A percentile compares a stretch with the other conserved stretches of the same genome.
phyloP scores from a whole-genome alignment of 2,797 vertebrate species.

The Rhyacichthys aspro region DNA sequence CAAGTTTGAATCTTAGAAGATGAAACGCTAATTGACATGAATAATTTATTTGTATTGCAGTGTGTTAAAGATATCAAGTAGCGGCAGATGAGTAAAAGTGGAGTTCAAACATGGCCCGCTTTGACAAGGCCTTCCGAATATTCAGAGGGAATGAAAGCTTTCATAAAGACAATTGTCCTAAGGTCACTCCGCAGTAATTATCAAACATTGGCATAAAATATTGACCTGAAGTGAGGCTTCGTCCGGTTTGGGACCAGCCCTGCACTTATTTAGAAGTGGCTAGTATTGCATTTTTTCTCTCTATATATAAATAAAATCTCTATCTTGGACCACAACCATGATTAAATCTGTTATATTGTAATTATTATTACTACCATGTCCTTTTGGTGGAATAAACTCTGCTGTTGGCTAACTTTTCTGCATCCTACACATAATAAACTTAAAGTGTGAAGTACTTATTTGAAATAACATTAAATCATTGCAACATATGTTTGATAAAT shows the following conservation, averaged over 20 bases:
- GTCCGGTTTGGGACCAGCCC: not conserved
- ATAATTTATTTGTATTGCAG: conserved; percentile 84
- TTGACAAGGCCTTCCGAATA: conserved; percentile 58
- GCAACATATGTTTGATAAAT: too few species aligned
- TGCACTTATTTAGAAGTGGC: too few species aligned
- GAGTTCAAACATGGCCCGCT: conserved; percentile 74
- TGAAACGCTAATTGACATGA: conserved; percentile 91
- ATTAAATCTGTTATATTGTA: too few species aligned
- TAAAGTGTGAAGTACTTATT: too few species aligned
- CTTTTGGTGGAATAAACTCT: too few species aligned
- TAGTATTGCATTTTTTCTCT: too few species aligned
- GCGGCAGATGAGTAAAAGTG: conserved; percentile 72
- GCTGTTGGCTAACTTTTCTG: too few species aligned
- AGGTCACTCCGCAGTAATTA: conserved; percentile 82
- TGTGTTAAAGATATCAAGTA: conserved; percentile 86
- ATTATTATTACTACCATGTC: too few species aligned
- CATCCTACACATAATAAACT: too few species aligned
- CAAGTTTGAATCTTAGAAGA: conserved; percentile 89
- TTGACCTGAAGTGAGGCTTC: conserved; percentile 58
- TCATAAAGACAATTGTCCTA: conserved; percentile 75
- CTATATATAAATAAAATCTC: too few species aligned
- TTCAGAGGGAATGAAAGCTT: conserved; percentile 78
- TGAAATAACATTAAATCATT: too few species aligned
- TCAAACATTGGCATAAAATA: conserved; percentile 73
- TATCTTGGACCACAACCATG: too few species aligned